Evolutionary conservation across 1,140 invertebrate genomes (phyloP).

Genomic region (Drosophila nigrodunni): DNA sequence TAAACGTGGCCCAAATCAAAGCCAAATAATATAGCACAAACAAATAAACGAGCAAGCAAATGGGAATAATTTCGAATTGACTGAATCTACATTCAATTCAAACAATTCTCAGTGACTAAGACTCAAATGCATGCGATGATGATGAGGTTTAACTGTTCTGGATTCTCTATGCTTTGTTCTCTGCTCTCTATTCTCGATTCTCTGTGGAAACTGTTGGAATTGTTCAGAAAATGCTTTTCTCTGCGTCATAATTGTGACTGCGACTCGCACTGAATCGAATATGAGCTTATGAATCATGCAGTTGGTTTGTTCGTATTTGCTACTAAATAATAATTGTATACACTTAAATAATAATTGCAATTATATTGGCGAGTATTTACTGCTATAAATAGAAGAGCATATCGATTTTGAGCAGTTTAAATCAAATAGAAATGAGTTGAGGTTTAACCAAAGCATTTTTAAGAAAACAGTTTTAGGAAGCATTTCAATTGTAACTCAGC

Average conservation of each 20-base stretch:
- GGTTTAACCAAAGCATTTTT: neutral
- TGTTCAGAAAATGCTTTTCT: constrained; percentile 3
- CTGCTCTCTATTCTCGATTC: neutral
- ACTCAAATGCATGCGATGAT: constrained; percentile 2
- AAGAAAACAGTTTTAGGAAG: too few species aligned
- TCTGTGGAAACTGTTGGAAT: constrained; percentile 1
- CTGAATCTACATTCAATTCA: constrained; percentile 17
- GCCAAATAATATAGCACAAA: constrained; percentile 51
- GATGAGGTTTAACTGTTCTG: constrained; percentile 1
- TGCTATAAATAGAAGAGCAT: constrained; percentile 1
- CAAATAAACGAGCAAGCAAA: constrained; percentile 43
- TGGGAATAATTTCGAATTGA: constrained; percentile 1
- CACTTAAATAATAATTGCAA: constrained; percentile 17
- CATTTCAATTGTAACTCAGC: too few species aligned
- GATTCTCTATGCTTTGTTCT: neutral
- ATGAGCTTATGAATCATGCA: constrained; percentile 22
- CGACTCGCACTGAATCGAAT: constrained; percentile 5
- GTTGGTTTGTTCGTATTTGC: neutral
- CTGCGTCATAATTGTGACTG: constrained; percentile 8
- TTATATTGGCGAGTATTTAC: neutral
- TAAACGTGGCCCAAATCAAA: constrained; percentile 70
- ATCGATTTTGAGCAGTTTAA: constrained; percentile 15
- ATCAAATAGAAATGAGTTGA: constrained; percentile 2
- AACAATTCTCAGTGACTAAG: constrained; percentile 21
- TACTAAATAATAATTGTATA: neutral